Evolutionary conservation across 2,888 invertebrate species (phyloP).

Genomic region (Bombyx huttoni): DNA sequence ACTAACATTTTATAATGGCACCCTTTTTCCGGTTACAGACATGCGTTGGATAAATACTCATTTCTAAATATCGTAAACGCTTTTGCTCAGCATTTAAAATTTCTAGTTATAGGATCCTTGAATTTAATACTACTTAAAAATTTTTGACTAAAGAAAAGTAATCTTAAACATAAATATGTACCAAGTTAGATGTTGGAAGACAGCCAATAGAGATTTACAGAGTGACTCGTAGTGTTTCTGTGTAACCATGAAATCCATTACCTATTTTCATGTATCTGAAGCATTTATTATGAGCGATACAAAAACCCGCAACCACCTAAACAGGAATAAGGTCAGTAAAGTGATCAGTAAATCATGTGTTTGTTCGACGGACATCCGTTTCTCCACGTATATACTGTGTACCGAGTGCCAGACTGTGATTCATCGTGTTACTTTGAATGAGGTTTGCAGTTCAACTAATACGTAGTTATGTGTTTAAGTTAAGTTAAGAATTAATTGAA

Average conservation of each 20-base stretch:
- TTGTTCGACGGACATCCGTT: not conserved
- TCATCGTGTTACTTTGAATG: not conserved
- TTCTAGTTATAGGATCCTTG: no score
- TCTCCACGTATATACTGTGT: not conserved
- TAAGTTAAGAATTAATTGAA: not conserved
- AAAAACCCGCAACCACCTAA: not conserved
- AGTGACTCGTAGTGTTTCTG: not conserved
- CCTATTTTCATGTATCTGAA: not conserved
- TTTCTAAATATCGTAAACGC: no score
- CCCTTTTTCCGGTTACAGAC: no score
- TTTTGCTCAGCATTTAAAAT: no score
- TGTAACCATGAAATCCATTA: not conserved
- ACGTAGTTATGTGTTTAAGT: not conserved
- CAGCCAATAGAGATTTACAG: no score
- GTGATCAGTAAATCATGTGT: not conserved
- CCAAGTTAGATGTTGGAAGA: no score
- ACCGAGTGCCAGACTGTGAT: not conserved
- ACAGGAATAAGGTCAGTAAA: not conserved
- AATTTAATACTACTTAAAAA: no score
- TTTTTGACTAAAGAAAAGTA: no score
- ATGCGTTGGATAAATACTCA: no score
- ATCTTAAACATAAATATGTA: no score
- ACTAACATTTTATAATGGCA: no score
- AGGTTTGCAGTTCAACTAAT: not conserved
- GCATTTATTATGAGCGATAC: not conserved